A percentile compares a stretch with the other conserved stretches of the same genome.
phyloP scores from a whole-genome alignment of 2,113 vertebrate genomes.

The Nanorana parkeri region DNA sequence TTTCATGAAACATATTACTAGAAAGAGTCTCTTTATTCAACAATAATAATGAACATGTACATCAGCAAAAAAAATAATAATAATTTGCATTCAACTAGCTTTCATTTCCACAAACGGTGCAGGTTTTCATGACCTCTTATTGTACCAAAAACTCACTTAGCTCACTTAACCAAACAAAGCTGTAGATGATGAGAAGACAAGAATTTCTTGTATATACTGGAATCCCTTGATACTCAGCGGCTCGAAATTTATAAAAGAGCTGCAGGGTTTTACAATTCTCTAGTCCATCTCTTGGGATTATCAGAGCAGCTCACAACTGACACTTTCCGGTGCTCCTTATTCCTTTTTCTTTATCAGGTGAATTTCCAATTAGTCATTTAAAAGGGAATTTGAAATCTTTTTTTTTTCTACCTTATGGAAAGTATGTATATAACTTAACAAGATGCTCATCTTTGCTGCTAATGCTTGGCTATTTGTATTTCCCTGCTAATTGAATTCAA shows the following conservation, averaged over 20 bases:
- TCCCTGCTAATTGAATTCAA: too few species aligned
- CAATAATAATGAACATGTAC: not conserved
- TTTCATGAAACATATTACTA: too few species aligned
- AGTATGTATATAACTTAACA: not conserved
- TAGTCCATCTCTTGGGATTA: slow-evolving; percentile 43
- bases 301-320: slow-evolving; percentile 30
- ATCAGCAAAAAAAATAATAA: not conserved
- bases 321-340: slow-evolving; percentile 16
- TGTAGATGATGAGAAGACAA: slow-evolving; percentile 61
- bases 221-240: slow-evolving; percentile 50
- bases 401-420: not conserved
- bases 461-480: too few species aligned
- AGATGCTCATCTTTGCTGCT: not conserved
- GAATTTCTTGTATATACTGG: slow-evolving; percentile 58
- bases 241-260: slow-evolving; percentile 46
- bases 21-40: not conserved
- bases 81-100: not conserved
- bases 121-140: slow-evolving; percentile 38
- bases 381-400: not conserved
- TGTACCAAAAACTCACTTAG: slow-evolving; percentile 29
- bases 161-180: slow-evolving; percentile 61
- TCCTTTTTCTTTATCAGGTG: slow-evolving; percentile 24
- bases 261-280: slow-evolving; percentile 50
- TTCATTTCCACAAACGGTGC: slow-evolving; percentile 9
- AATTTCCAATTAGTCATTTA: slow-evolving; percentile 47